Evolutionary conservation across 2,888 invertebrate genomes (phyloP).

Genomic region (Sussaba pulchella): DNA sequence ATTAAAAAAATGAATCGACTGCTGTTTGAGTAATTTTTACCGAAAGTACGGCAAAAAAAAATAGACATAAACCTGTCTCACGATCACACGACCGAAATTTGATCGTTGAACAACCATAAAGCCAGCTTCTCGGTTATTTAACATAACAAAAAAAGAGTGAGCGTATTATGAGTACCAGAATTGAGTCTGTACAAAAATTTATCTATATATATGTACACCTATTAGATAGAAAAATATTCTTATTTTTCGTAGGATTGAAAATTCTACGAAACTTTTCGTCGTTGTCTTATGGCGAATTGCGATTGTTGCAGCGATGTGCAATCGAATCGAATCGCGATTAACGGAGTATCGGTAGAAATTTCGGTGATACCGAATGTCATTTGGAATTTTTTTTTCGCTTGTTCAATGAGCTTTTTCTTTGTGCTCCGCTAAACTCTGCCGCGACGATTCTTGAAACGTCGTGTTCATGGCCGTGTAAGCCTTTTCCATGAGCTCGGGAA

Average conservation of each 20-base stretch:
- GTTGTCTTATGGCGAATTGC: background rate
- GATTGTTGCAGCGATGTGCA: background rate
- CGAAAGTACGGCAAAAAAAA: too few relatives aligned
- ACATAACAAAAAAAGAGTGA: too few relatives aligned
- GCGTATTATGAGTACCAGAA: background rate
- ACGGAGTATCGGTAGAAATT: background rate
- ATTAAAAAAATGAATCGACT: background rate
- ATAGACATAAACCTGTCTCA: too few relatives aligned
- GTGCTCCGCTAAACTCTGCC: conserved; percentile 79
- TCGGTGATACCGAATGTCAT: background rate
- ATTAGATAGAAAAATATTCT: conserved; percentile 38
- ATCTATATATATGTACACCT: conserved; percentile 5
- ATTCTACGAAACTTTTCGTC: background rate
- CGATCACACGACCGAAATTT: too few relatives aligned
- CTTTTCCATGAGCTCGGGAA: conserved; percentile 88
- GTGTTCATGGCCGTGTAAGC: conserved; percentile 89
- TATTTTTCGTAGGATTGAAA: conserved; percentile 14
- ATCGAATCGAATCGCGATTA: background rate
- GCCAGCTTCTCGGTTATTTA: too few relatives aligned
- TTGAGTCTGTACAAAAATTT: background rate
- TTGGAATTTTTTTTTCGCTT: conserved; percentile 6
- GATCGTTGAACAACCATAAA: too few relatives aligned
- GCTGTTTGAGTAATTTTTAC: too few relatives aligned
- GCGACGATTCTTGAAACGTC: conserved; percentile 86
- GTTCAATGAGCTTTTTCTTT: conserved; percentile 30